phyloP scores from a whole-genome alignment of 2,113 vertebrate species.

The Brachyhypopomus gauderio region DNA sequence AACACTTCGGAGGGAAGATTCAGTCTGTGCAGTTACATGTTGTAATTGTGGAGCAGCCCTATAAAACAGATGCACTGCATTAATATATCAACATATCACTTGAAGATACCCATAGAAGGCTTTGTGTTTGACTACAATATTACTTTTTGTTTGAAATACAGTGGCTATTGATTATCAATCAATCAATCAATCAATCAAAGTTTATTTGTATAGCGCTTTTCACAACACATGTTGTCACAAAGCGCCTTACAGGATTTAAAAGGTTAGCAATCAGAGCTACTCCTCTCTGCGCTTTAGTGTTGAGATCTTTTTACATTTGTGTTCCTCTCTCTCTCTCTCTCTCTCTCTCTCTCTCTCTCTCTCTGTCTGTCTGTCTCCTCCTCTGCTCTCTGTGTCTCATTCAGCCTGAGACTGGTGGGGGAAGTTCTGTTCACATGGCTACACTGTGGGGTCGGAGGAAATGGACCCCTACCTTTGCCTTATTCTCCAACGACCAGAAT shows the following conservation, averaged over 20 bases:
- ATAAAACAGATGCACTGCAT: neutral
- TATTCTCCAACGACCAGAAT: slow-evolving; percentile 47
- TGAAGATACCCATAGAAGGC: neutral
- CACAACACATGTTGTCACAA: too few species aligned
- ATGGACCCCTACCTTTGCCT: slow-evolving; percentile 29
- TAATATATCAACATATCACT: neutral
- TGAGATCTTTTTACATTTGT: slow-evolving; percentile 37
- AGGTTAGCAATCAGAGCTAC: slow-evolving; percentile 30
- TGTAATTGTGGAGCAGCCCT: neutral
- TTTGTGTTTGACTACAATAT: neutral
- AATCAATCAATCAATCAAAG: too few species aligned
- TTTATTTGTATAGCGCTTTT: too few species aligned
- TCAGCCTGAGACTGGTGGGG: slow-evolving; percentile 30
- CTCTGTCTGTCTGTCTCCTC: neutral
- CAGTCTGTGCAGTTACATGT: neutral
- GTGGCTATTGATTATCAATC: too few species aligned
- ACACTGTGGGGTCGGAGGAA: slow-evolving; percentile 31
- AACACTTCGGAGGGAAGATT: neutral
- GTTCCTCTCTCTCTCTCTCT: slow-evolving; percentile 25
- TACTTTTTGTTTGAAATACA: slow-evolving; percentile 15
- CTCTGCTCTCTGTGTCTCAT: slow-evolving; percentile 37
- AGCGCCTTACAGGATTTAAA: too few species aligned
- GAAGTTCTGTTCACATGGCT: slow-evolving; percentile 48
- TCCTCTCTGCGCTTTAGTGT: slow-evolving; percentile 21
- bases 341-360: slow-evolving; percentile 12